These are phyloP conservation scores for Leptodactylus fuscus DNA, from an alignment of 2,113 vertebrate species.

Conservation along the genomic window DNA sequence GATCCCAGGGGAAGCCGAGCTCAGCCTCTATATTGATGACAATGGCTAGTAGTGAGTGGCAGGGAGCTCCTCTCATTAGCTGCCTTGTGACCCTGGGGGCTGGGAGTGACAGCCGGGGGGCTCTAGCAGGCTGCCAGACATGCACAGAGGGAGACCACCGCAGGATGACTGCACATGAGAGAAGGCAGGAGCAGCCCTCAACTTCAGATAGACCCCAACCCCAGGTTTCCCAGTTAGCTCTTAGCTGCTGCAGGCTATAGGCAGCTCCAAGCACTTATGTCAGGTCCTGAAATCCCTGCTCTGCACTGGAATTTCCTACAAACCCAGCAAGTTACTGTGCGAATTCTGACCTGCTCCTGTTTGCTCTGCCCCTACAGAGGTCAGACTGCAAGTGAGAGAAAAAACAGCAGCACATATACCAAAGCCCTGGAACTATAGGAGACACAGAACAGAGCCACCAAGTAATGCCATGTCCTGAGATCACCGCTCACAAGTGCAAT, in stretches of 20 bases:
- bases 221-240: not conserved
- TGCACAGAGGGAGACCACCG: constrained; percentile 43
- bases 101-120: constrained; percentile 47
- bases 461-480: not conserved
- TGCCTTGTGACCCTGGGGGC: constrained; percentile 59
- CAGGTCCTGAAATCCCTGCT: constrained; percentile 2
- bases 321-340: not conserved
- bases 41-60: constrained; percentile 57
- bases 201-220: not conserved
- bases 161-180: not conserved
- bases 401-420: not conserved
- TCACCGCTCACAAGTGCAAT: not conserved
- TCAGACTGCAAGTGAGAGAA: constrained; percentile 14
- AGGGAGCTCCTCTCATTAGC: constrained; percentile 58
- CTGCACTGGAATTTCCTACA: constrained; percentile 10
- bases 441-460: not conserved
- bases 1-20: constrained; percentile 23
- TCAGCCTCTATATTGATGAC: constrained; percentile 48
- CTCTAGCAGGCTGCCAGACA: constrained; percentile 43
- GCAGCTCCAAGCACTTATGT: not conserved
- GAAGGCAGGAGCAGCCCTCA: constrained; percentile 17
- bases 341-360: constrained; percentile 12
- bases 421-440: not conserved
- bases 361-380: constrained; percentile 11
- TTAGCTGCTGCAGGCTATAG: not conserved